These are phyloP conservation scores for Planococcus citri DNA, from an alignment of 1,140 invertebrate genomes.

Conservation along the genomic window DNA sequence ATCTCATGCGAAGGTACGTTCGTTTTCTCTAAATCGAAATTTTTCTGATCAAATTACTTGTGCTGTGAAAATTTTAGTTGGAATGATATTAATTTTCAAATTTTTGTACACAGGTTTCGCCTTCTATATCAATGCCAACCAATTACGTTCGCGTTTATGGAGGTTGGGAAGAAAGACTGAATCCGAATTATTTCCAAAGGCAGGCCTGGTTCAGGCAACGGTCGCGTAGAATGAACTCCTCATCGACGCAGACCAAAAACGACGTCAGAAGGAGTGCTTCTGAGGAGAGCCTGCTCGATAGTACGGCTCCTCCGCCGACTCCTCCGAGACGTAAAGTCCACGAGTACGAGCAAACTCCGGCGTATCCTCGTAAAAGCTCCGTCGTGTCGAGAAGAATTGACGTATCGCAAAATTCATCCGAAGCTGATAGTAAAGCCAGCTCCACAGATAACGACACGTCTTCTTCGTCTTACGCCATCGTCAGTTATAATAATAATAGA, in stretches of 20 bases:
- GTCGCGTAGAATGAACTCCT: slow-evolving; percentile 33
- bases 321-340: slow-evolving; percentile 27
- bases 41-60: neutral
- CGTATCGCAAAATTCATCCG: neutral
- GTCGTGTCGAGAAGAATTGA: neutral
- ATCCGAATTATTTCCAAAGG: slow-evolving; percentile 42
- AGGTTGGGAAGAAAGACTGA: slow-evolving; percentile 42
- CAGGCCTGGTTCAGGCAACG: slow-evolving; percentile 43
- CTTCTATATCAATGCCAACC: slow-evolving; percentile 30
- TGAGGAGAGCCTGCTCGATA: slow-evolving; percentile 35
- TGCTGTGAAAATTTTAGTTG: neutral
- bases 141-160: slow-evolving; percentile 40
- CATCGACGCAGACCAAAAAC: slow-evolving; percentile 22
- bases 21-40: neutral
- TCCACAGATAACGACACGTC: neutral
- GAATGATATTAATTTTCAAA: too few species aligned
- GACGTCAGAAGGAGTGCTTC: slow-evolving; percentile 34
- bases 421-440: neutral
- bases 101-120: slow-evolving; percentile 28
- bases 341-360: slow-evolving; percentile 15
- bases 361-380: slow-evolving; percentile 2
- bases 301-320: slow-evolving; percentile 26
- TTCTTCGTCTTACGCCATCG: neutral
- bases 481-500: neutral
- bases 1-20: slow-evolving; percentile 27